Conservation (phyloP, 1,140 invertebrate genomes). For the Cydia strobilella region DNA sequence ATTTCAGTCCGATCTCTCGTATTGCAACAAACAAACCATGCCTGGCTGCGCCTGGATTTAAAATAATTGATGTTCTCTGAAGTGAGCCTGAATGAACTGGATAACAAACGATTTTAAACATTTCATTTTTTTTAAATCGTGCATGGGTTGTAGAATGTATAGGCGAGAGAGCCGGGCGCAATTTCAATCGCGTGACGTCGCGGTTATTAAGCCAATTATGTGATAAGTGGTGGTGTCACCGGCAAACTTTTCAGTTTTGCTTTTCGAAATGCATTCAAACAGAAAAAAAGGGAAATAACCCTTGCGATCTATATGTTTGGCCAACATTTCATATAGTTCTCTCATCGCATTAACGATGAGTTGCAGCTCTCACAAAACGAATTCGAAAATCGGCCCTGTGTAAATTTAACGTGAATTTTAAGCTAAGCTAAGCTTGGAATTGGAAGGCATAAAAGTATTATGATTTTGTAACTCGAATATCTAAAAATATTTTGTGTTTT, state of each 20-base stretch:
- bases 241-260: not conserved
- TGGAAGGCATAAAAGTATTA: not conserved
- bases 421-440: not conserved
- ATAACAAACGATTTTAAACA: conserved; percentile 37
- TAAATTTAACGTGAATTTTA: not conserved
- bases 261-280: not conserved
- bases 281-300: not conserved
- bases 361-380: not conserved
- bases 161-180: not conserved
- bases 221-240: not conserved
- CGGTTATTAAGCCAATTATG: not conserved
- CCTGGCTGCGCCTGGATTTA: conserved; percentile 31
- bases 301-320: not conserved
- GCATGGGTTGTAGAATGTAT: not conserved
- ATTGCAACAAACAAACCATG: conserved; percentile 31
- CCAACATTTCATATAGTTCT: too few relatives aligned
- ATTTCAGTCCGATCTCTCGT: conserved; percentile 40
- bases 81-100: conserved; percentile 40
- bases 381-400: not conserved
- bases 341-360: not conserved
- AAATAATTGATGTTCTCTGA: conserved; percentile 49
- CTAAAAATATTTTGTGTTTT: too few relatives aligned
- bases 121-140: conserved; percentile 2
- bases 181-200: not conserved
- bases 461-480: too few relatives aligned